phyloP scores from a whole-genome alignment of 2,888 invertebrate species.

The Chaetoderma sp. region DNA sequence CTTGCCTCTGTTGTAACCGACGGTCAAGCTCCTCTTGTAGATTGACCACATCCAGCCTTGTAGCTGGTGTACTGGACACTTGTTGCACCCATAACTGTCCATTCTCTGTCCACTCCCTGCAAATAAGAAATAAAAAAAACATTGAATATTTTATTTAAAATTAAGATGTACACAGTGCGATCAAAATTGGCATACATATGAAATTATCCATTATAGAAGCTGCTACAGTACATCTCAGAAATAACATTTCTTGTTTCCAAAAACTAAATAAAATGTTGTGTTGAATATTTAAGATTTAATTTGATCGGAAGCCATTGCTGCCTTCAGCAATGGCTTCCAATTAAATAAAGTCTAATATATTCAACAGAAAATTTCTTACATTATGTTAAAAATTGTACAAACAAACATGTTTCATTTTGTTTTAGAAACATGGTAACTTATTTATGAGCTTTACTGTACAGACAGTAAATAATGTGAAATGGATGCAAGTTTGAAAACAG shows the following conservation, averaged over 20 bases:
- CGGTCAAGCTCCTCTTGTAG: constrained; percentile 96
- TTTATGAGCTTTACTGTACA: too few species aligned
- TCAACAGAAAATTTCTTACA: too few species aligned
- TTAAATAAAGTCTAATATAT: too few species aligned
- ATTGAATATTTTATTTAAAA: not conserved
- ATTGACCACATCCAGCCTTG: constrained; percentile 93
- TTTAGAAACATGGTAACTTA: too few species aligned
- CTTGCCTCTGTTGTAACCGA: constrained; percentile 89
- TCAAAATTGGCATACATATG: not conserved
- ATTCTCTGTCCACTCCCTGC: constrained; percentile 91
- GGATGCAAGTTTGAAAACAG: too few species aligned
- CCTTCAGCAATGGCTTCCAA: too few species aligned
- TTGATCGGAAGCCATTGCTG: too few species aligned
- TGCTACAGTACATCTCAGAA: not conserved
- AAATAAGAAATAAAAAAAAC: constrained; percentile 16
- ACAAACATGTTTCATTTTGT: too few species aligned
- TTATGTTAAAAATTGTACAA: too few species aligned
- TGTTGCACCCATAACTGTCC: constrained; percentile 81
- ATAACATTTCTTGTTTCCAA: not conserved
- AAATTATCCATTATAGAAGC: not conserved
- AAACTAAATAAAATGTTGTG: too few species aligned
- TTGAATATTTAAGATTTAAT: too few species aligned
- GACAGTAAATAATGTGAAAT: too few species aligned
- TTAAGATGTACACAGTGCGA: not conserved
- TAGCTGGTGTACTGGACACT: constrained; percentile 96